Evolutionary conservation across 1,140 invertebrate species (phyloP).

Genomic region (Hermetia illucens): DNA sequence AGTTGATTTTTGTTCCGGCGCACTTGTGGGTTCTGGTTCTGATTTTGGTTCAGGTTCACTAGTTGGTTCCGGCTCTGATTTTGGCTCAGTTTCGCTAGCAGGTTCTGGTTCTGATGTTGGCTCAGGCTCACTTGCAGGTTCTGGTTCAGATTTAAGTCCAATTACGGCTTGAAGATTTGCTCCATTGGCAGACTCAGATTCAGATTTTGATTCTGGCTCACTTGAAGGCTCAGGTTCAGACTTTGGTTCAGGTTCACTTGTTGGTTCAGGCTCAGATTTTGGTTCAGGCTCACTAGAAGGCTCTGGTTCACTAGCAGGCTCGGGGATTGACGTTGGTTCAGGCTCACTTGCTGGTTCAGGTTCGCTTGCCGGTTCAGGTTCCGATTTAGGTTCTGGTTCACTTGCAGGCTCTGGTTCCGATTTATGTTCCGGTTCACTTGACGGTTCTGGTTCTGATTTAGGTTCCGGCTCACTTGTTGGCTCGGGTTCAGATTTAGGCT

Average conservation of each 20-base stretch:
- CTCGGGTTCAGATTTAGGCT: conserved; percentile 22
- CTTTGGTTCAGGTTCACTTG: not conserved
- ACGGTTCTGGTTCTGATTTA: conserved; percentile 18
- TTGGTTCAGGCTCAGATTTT: conserved; percentile 14
- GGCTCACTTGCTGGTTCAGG: conserved; percentile 9
- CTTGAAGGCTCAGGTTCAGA: conserved; percentile 22
- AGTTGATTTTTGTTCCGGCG: no score
- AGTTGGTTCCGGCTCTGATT: conserved; percentile 16
- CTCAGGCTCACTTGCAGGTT: conserved; percentile 17
- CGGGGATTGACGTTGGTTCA: conserved; percentile 8
- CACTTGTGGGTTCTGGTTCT: conserved; percentile 5
- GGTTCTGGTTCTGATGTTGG: conserved; percentile 6
- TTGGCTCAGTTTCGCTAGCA: conserved; percentile 7
- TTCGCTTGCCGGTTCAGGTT: conserved; percentile 18
- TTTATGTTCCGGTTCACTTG: conserved; percentile 17
- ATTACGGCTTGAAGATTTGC: conserved; percentile 9
- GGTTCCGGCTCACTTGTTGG: conserved; percentile 22
- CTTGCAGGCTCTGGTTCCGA: conserved; percentile 10
- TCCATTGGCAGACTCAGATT: not conserved
- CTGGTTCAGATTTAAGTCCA: conserved; percentile 14
- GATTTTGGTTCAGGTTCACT: conserved; percentile 12
- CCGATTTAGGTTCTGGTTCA: conserved; percentile 8
- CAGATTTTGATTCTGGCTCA: conserved; percentile 4
- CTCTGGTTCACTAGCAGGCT: conserved; percentile 14
- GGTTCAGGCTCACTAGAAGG: conserved; percentile 18